These are phyloP conservation scores for Buathra laborator DNA, from an alignment of 2,888 invertebrate genomes.

Conservation along the genomic window DNA sequence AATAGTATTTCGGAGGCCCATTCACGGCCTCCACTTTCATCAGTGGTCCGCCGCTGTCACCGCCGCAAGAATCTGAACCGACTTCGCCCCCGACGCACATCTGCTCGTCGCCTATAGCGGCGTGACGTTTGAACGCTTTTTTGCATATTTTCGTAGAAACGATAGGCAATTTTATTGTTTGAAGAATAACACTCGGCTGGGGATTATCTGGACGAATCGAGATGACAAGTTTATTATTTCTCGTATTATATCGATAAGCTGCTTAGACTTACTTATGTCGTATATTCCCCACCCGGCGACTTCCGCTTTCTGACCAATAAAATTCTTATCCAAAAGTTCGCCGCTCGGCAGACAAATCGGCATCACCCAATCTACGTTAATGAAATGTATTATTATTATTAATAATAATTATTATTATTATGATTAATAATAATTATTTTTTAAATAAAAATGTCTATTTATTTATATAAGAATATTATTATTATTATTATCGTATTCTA, in stretches of 20 bases:
- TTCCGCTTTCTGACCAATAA: constrained; percentile 84
- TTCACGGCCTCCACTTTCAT: constrained; percentile 84
- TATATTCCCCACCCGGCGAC: constrained; percentile 88
- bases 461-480: not conserved
- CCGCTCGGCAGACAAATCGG: constrained; percentile 87
- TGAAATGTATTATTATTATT: too few species aligned
- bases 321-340: constrained; percentile 82
- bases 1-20: constrained; percentile 86
- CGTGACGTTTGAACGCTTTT: constrained; percentile 66
- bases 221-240: not conserved
- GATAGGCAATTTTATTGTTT: constrained; percentile 85
- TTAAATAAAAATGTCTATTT: constrained; percentile 8
- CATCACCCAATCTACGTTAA: constrained; percentile 80
- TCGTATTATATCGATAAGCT: not conserved
- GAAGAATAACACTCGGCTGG: constrained; percentile 81
- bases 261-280: constrained; percentile 76
- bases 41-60: constrained; percentile 89
- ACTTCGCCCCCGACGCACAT: constrained; percentile 87
- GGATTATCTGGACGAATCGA: constrained; percentile 69
- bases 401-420: not conserved
- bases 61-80: constrained; percentile 88
- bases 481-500: too few species aligned
- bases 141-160: constrained; percentile 81
- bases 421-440: not conserved
- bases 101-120: constrained; percentile 82